Percentiles rank a stretch among this genome's conserved stretches.
Evolutionary conservation across 2,888 invertebrate genomes (phyloP).

Genomic region (Euzophera pinguis): DNA sequence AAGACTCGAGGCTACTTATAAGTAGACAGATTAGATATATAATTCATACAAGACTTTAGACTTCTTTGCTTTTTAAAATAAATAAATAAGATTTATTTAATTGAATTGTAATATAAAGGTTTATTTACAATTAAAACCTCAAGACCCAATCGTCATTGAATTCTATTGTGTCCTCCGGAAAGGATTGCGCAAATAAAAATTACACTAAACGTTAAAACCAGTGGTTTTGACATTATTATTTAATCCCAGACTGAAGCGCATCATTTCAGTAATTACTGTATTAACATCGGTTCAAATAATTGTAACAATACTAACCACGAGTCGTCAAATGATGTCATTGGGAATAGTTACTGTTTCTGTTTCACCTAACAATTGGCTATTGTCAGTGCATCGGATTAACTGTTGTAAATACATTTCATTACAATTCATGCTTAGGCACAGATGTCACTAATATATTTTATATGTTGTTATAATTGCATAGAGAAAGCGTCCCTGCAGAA

Average conservation of each 20-base stretch:
- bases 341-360: background rate
- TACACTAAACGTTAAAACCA: background rate
- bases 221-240: background rate
- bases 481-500: no score
- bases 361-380: background rate
- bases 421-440: background rate
- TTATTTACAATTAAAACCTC: no score
- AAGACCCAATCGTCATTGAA: no score
- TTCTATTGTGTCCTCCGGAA: no score
- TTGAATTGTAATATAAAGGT: no score
- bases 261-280: background rate
- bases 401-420: background rate
- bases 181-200: no score
- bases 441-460: background rate
- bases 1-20: no score
- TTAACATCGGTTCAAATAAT: constrained; percentile 4
- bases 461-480: no score
- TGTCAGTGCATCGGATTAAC: background rate
- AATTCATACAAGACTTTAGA: no score
- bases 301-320: background rate
- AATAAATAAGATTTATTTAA: no score
- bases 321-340: background rate
- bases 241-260: background rate
- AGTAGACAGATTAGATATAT: no score
- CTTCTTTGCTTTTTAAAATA: no score